Evolutionary conservation across 2,888 invertebrate genomes (phyloP).

Genomic region (Eupithecia dodoneata): DNA sequence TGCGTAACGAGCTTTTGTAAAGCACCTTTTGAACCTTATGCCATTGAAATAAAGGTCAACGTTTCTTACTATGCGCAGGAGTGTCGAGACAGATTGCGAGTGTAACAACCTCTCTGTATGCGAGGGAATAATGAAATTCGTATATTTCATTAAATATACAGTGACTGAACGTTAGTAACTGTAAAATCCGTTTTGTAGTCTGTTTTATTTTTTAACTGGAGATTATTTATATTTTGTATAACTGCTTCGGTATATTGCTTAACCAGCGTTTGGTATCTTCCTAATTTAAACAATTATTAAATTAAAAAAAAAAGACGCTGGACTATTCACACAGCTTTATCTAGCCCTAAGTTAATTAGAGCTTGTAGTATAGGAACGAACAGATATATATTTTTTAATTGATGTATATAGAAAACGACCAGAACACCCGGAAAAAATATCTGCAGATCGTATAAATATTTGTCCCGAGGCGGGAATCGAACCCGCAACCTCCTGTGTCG

Average conservation of each 20-base stretch:
- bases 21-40: constrained; percentile 19
- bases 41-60: constrained; percentile 18
- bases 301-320: neutral
- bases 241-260: neutral
- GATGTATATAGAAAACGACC: too few species aligned
- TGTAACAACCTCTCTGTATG: constrained; percentile 69
- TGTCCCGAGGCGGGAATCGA: too few species aligned
- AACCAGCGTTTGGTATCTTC: neutral
- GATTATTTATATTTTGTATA: neutral
- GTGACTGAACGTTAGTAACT: constrained; percentile 34
- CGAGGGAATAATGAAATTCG: constrained; percentile 41
- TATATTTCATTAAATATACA: constrained; percentile 40
- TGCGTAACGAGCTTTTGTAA: constrained; percentile 19
- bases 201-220: constrained; percentile 6
- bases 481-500: too few species aligned
- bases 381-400: too few species aligned
- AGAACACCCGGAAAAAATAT: too few species aligned
- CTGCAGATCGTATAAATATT: too few species aligned
- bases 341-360: too few species aligned
- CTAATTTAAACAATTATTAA: neutral
- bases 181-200: constrained; percentile 35
- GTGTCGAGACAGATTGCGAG: constrained; percentile 61
- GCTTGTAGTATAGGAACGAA: too few species aligned
- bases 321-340: too few species aligned
- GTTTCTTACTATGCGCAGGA: constrained; percentile 37